Conservation (phyloP, 2,113 vertebrate species). For the Phoenicopterus ruber region DNA sequence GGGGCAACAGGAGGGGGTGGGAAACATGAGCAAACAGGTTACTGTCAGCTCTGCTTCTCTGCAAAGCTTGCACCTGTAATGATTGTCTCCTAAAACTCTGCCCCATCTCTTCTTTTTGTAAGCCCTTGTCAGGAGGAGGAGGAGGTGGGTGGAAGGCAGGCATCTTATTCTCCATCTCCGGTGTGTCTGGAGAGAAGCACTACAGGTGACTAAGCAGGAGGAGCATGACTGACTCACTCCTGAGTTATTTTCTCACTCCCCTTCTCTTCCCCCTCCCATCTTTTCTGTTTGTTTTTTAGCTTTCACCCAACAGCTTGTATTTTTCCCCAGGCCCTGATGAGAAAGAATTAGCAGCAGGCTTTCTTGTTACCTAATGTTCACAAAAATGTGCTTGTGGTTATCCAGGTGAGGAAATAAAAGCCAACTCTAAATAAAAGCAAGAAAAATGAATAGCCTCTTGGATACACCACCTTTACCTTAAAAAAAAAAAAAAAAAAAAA, state of each 20-base stretch:
- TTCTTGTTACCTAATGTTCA: neutral
- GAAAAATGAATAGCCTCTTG: neutral
- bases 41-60: neutral
- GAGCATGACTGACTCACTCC: conserved; percentile 67
- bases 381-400: conserved; percentile 35
- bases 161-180: conserved; percentile 14
- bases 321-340: conserved; percentile 4
- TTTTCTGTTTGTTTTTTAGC: conserved; percentile 47
- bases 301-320: conserved; percentile 28
- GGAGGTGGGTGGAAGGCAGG: conserved; percentile 36
- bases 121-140: neutral
- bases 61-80: neutral
- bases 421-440: neutral
- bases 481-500: neutral
- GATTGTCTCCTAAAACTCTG: neutral
- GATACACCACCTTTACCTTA: neutral
- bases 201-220: conserved; percentile 76
- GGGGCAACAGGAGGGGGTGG: neutral
- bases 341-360: conserved; percentile 3
- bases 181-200: conserved; percentile 41
- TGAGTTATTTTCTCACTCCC: conserved; percentile 52
- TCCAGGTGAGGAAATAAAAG: conserved; percentile 22
- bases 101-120: neutral
- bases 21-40: neutral
- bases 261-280: conserved; percentile 17